These are phyloP conservation scores for Malthinus flaveolus DNA, from an alignment of 2,888 invertebrate species.

Conservation along the genomic window DNA sequence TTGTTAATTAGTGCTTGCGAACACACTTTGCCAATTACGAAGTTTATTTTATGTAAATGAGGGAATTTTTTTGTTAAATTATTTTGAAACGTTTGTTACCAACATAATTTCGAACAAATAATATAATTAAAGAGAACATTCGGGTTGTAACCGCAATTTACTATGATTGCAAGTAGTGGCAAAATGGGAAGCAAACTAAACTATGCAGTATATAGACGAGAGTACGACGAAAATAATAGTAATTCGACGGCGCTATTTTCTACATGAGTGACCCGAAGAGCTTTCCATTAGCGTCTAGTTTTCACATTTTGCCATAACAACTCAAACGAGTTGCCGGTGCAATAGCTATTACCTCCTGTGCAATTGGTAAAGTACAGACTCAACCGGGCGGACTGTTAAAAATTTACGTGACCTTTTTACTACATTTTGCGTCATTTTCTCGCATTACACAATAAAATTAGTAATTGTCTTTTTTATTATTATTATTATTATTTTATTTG, in stretches of 20 bases:
- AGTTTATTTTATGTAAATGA: no score
- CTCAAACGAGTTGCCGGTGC: slow-evolving; percentile 39
- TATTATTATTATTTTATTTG: background rate
- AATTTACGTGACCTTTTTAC: slow-evolving; percentile 28
- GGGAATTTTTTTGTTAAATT: no score
- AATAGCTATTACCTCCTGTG: slow-evolving; percentile 39
- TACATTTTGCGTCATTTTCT: slow-evolving; percentile 9
- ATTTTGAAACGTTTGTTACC: background rate
- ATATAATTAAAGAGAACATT: slow-evolving; percentile 21
- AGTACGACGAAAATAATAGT: slow-evolving; percentile 33
- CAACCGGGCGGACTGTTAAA: slow-evolving; percentile 27
- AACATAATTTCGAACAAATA: slow-evolving; percentile 17
- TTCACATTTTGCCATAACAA: slow-evolving; percentile 41
- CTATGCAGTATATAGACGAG: slow-evolving; percentile 25
- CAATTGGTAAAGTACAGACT: slow-evolving; percentile 36
- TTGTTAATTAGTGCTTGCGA: no score
- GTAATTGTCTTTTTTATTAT: background rate
- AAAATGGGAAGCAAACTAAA: slow-evolving; percentile 26
- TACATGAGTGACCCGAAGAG: slow-evolving; percentile 36
- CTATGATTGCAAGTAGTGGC: slow-evolving; percentile 23
- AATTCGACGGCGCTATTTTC: slow-evolving; percentile 38
- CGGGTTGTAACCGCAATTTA: slow-evolving; percentile 22
- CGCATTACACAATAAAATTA: slow-evolving; percentile 12
- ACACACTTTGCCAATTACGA: no score
- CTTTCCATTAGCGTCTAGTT: slow-evolving; percentile 39